Evolutionary conservation across 1,140 invertebrate genomes (phyloP).

Genomic region (Oreohelix idahoensis): DNA sequence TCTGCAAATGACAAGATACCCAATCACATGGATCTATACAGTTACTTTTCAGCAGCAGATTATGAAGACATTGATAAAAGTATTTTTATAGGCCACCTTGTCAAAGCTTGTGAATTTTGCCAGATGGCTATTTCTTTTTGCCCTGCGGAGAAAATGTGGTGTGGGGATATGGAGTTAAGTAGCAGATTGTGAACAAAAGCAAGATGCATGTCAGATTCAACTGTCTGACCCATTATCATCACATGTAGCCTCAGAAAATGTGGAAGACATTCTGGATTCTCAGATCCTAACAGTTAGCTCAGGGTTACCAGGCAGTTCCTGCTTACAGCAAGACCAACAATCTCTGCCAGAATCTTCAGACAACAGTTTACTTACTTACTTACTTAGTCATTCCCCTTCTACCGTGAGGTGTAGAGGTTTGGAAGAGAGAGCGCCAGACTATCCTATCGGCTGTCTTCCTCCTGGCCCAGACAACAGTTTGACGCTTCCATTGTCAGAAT

Average conservation of each 20-base stretch:
- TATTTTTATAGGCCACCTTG: neutral
- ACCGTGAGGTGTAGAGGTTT: no score
- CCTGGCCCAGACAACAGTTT: no score
- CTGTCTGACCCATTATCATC: neutral
- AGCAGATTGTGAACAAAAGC: neutral
- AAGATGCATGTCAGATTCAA: neutral
- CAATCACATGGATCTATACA: neutral
- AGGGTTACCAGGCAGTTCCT: no score
- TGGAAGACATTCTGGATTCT: no score
- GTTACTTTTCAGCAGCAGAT: neutral
- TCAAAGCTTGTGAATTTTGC: slow-evolving; percentile 1
- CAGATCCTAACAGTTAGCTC: no score
- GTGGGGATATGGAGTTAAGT: neutral
- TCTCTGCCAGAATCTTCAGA: no score
- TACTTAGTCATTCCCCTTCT: no score
- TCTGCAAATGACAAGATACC: neutral
- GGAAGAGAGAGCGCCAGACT: no score
- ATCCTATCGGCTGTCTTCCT: no score
- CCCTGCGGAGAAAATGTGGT: neutral
- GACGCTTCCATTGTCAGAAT: no score
- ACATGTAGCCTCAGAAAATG: neutral
- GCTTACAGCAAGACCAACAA: no score
- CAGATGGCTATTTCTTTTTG: neutral
- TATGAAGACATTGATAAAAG: neutral
- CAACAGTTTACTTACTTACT: no score